Base-by-base conservation (phyloP, 2,797 vertebrate species). In the Chloroceryle amazona region DNA sequence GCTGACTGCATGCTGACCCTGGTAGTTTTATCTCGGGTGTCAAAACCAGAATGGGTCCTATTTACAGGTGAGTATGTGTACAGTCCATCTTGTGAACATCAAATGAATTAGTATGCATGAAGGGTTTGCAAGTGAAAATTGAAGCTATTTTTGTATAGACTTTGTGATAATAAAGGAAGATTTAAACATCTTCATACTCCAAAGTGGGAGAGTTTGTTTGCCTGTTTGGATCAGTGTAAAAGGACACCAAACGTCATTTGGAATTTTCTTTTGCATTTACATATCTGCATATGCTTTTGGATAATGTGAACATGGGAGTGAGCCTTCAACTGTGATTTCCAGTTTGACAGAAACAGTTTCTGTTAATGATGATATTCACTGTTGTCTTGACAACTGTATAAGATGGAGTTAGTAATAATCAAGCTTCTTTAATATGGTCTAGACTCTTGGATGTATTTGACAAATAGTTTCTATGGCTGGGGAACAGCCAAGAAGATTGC, bases 301-400 rank as follows among this genome's bases (percentile, higher is more conserved):
- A 72, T 79, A 63, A 93, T 68, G 42, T 81, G 93, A 86, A 72
- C 26, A 86, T 73, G 51, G 37, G 41, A 90, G 14, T 49, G 62
- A 91, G 46, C 39, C 89, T 93, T 93, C 73, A 73, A 80, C 62
- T 94, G 55, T 91, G 62, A 79, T 86, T 96, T 97, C 73, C 47
- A 83, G 66, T 94, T 52, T 81, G 51, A 86, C 46, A 67, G 79
- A 90, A 89, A 41, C 70, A 60, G 58, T 75, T 91, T 75, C 75
- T 86, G 82, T 93, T 95, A 88, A 93, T 95, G 60, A 89, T 89
- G 76, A 72, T 90, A 88, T 86, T 96, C 93, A 92, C 70, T 88
- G 91, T 96, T 96, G 91, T 95, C 94, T 96, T 95, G 94, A 94
- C 93, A 95, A 88, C 93, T 70, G 68, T 89, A 57, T 92, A 93